phyloP scores from a whole-genome alignment of 2,113 vertebrate species.

The Microtus pennsylvanicus region DNA sequence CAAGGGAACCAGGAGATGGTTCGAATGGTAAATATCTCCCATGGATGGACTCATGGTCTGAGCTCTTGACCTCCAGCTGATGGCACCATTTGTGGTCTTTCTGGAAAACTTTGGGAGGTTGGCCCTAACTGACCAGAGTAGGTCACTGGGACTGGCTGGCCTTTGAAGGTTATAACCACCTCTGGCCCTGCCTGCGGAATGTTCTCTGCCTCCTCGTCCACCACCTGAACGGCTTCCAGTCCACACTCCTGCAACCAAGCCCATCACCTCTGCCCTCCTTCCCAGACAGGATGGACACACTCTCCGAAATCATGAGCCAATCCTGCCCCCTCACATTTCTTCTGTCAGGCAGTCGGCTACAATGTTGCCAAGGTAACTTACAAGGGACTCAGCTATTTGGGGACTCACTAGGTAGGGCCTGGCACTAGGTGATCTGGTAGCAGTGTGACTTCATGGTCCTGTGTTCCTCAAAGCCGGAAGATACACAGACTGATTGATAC shows the following conservation, averaged over 20 bases:
- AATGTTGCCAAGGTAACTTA: background rate
- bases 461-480: background rate
- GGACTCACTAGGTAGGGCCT: accelerated
- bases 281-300: background rate
- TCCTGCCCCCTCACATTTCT: background rate
- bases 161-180: background rate
- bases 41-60: background rate
- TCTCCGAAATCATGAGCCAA: background rate
- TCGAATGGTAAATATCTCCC: background rate
- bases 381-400: background rate
- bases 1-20: background rate
- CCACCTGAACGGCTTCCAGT: background rate
- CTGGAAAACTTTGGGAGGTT: background rate
- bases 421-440: accelerated
- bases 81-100: background rate
- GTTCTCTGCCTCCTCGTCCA: background rate
- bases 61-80: background rate
- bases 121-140: background rate
- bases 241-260: background rate
- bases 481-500: background rate
- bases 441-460: background rate
- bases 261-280: background rate
- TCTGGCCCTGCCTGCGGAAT: background rate
- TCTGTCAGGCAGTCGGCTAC: background rate
- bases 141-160: background rate